phyloP scores from a whole-genome alignment of 2,888 invertebrate species.

The Synergus japonicus region DNA sequence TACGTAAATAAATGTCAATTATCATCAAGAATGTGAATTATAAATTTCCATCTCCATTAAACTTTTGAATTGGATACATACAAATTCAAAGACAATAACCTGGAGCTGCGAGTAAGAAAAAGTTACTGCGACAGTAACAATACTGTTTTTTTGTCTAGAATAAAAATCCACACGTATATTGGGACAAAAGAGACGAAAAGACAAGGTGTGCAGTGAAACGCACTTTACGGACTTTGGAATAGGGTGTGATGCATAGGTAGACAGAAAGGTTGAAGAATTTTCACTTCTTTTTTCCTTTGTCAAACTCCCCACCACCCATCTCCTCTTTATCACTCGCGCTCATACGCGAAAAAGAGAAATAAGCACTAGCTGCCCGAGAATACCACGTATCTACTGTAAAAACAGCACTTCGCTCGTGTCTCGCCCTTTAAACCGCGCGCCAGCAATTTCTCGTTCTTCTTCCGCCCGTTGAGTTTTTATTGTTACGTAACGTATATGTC shows the following conservation, averaged over 20 bases:
- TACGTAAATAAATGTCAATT: background rate
- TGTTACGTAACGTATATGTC: constrained; percentile 29
- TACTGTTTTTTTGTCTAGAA: background rate
- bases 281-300: background rate
- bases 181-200: constrained; percentile 1
- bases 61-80: background rate
- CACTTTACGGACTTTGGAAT: constrained; percentile 36
- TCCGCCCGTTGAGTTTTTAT: constrained; percentile 38
- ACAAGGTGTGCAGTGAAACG: constrained; percentile 6
- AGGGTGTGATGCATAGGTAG: constrained; percentile 13
- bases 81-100: background rate
- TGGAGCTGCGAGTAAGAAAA: background rate
- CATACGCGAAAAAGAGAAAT: constrained; percentile 53
- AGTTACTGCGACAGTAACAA: background rate
- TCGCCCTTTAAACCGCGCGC: constrained; percentile 44
- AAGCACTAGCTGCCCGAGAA: constrained; percentile 50
- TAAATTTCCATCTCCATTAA: background rate
- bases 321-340: constrained; percentile 43
- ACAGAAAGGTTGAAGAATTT: constrained; percentile 41
- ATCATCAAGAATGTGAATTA: background rate
- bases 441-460: constrained; percentile 39
- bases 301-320: constrained; percentile 10
- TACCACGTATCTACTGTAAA: constrained; percentile 43
- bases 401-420: constrained; percentile 47
- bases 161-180: background rate